phyloP scores from a whole-genome alignment of 2,888 invertebrate species.

The Anoncus sp. region DNA sequence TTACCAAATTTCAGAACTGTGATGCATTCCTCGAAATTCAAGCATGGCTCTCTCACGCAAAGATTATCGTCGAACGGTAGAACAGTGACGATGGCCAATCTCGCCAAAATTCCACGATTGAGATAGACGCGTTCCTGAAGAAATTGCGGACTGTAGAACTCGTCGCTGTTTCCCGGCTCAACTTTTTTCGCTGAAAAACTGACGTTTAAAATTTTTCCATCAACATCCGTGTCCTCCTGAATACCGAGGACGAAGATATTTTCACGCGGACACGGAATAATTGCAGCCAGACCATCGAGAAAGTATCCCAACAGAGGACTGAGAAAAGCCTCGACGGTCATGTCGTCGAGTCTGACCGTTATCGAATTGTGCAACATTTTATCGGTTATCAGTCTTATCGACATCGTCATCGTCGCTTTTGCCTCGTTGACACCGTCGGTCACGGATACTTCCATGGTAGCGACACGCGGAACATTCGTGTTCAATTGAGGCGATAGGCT shows the following conservation, averaged over 20 bases:
- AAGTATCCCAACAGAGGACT: slow-evolving; percentile 95
- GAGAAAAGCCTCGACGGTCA: slow-evolving; percentile 96
- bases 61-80: slow-evolving; percentile 98
- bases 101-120: slow-evolving; percentile 93
- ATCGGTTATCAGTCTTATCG: slow-evolving; percentile 95
- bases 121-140: slow-evolving; percentile 97
- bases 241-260: slow-evolving; percentile 97
- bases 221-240: slow-evolving; percentile 95
- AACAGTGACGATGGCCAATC: slow-evolving; percentile 95
- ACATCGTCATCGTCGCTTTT: slow-evolving; percentile 95
- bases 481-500: slow-evolving; percentile 96
- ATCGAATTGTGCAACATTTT: slow-evolving; percentile 98
- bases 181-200: slow-evolving; percentile 95
- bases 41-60: slow-evolving; percentile 97
- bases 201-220: slow-evolving; percentile 94
- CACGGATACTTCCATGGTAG: slow-evolving; percentile 97
- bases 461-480: slow-evolving; percentile 97
- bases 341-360: slow-evolving; percentile 95
- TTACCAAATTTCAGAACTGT: slow-evolving; percentile 97
- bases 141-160: slow-evolving; percentile 94
- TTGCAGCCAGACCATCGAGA: slow-evolving; percentile 95
- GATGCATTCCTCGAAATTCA: slow-evolving; percentile 96
- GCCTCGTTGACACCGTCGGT: slow-evolving; percentile 97
- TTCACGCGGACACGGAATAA: slow-evolving; percentile 96
- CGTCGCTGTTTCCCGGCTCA: slow-evolving; percentile 90